Base-by-base conservation (phyloP, 1,140 invertebrate species). In the Anastatus disparis region DNA sequence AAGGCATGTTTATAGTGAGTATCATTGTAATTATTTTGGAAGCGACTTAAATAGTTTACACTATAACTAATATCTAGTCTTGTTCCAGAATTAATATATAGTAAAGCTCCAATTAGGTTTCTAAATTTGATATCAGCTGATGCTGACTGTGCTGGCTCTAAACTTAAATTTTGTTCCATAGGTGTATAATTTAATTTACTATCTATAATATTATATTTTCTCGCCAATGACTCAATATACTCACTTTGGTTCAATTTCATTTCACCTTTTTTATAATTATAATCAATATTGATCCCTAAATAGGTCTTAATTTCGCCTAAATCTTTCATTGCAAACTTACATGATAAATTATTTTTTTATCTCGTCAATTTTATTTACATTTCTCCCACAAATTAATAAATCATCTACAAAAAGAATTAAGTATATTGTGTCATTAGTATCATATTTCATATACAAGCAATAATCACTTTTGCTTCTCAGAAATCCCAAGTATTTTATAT, bases 141-240 rank as follows among this genome's bases (percentile, higher is more conserved):
- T 9, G 13, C 29, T n/a, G 27, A 55, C n/a, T 29, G 13, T 7
- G 27, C 52, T 15, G 52, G 27, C n/a, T 55, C 42, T 42, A 20
- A 31, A 27, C 24, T 67, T 52, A 17, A 38, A 56, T 59, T 68
- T 40, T 22, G n/a, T 24, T 68, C 55, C 40, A 55, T 58, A 3
- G 53, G 50, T 10, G 56, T n/a, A n/a, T n/a, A n/a, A n/a, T n/a
- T n/a, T n/a, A n/a, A n/a, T n/a, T n/a, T n/a, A n/a, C n/a, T n/a
- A n/a, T n/a, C n/a, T n/a, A n/a, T n/a, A n/a, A n/a, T n/a, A n/a
- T n/a, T n/a, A n/a, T n/a, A n/a, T n/a, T 62, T 35, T 17, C 44
- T 68, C 40, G 40, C 52, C 35, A 52, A 40, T 71, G 69, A 70
- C 62, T 56, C 52, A 42, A 59, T 58, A 62, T 70, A 70, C 7